A percentile compares a stretch with the other conserved stretches of the same genome.
These are phyloP conservation scores for Ctena decussata DNA, from an alignment of 2,888 invertebrate species.

Conservation along the genomic window DNA sequence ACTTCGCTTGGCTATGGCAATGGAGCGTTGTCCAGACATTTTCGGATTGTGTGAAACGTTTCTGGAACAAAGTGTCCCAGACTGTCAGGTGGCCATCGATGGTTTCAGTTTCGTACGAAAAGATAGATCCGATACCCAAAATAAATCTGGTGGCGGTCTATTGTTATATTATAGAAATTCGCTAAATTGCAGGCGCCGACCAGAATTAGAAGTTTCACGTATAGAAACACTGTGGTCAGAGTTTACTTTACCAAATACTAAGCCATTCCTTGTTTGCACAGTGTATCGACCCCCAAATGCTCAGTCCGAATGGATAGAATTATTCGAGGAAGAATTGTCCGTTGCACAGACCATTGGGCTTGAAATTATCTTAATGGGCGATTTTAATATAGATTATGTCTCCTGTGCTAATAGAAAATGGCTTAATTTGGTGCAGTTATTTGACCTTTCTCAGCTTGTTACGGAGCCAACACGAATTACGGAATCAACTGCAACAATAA, in stretches of 20 bases:
- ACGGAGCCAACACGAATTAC: constrained; percentile 9
- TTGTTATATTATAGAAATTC: constrained; percentile 5
- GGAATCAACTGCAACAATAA: background rate
- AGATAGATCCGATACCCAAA: background rate
- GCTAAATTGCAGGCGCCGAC: background rate
- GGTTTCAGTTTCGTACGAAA: background rate
- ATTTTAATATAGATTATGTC: constrained; percentile 6
- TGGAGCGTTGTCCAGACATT: background rate
- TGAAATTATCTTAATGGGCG: constrained; percentile 12
- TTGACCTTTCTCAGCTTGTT: constrained; percentile 10
- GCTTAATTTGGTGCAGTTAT: background rate
- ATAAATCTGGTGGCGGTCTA: constrained; percentile 15
- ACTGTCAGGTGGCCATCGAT: background rate
- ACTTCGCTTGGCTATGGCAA: background rate
- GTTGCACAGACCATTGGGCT: background rate
- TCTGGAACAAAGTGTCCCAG: background rate
- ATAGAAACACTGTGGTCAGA: constrained; percentile 13
- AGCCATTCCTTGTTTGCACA: constrained; percentile 1
- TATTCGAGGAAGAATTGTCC: constrained; percentile 3
- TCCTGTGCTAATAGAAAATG: constrained; percentile 5
- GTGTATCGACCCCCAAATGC: constrained; percentile 11
- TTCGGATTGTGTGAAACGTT: background rate
- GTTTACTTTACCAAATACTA: background rate
- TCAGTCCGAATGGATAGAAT: background rate
- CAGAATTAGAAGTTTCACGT: background rate